phyloP scores from a whole-genome alignment of 2,113 vertebrate species.

The Microtus richardsoni region DNA sequence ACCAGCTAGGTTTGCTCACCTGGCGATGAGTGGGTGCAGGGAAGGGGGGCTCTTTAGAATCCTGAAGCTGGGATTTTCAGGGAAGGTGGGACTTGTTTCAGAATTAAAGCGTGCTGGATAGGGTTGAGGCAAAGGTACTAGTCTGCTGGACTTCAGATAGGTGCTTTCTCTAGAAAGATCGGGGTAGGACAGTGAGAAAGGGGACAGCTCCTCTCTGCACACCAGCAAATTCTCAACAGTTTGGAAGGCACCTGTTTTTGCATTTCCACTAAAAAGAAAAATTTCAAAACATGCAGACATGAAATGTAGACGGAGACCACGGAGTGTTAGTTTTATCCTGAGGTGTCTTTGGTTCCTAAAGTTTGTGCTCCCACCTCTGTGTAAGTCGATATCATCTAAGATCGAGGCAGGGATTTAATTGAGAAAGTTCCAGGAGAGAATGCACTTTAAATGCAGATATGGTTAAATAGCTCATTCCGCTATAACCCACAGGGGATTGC shows the following conservation, averaged over 20 bases:
- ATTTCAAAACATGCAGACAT: neutral
- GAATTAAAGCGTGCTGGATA: neutral
- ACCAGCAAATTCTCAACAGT: neutral
- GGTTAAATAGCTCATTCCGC: conserved; percentile 12
- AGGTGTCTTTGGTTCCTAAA: neutral
- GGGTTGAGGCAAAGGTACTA: fast-evolving
- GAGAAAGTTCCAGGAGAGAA: conserved; percentile 29
- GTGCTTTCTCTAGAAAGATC: neutral
- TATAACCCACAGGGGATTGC: neutral
- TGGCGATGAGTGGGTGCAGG: neutral
- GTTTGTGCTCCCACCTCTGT: neutral
- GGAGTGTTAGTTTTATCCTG: neutral
- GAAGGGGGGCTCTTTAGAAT: conserved; percentile 48
- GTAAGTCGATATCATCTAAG: neutral
- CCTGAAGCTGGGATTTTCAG: conserved; percentile 47
- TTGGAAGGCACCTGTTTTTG: neutral
- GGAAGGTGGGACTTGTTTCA: conserved; percentile 61
- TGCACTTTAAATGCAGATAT: conserved; percentile 16
- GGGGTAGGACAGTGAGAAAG: neutral
- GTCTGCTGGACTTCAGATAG: neutral
- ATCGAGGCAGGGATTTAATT: neutral
- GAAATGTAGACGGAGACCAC: neutral
- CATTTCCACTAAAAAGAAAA: neutral
- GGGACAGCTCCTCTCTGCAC: conserved; percentile 26
- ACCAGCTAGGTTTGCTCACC: conserved; percentile 66